Evolutionary conservation across 1,140 invertebrate species (phyloP).

Genomic region (Drosophila sechellia): DNA sequence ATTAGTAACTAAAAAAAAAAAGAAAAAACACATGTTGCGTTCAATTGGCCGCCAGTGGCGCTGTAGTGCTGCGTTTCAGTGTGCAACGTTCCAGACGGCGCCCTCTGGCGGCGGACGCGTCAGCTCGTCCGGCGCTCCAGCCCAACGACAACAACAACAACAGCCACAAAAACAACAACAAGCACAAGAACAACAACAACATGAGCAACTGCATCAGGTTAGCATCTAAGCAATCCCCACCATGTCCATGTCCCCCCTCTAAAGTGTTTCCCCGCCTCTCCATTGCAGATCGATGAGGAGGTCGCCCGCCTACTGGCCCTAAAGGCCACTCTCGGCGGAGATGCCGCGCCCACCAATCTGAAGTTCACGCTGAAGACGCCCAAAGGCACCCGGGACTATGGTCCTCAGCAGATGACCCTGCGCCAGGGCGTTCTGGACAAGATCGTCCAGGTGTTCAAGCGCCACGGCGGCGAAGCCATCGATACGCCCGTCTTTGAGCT

Average conservation of each 20-base stretch:
- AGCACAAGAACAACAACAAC: conserved; percentile 62
- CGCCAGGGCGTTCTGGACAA: conserved; percentile 95
- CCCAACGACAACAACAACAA: conserved; percentile 55
- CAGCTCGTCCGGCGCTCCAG: conserved; percentile 56
- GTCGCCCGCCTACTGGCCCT: conserved; percentile 92
- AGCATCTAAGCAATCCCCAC: conserved; percentile 69
- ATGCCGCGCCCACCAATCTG: conserved; percentile 85
- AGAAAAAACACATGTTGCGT: conserved; percentile 71
- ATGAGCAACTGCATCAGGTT: conserved; percentile 82
- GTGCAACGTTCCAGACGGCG: conserved; percentile 66
- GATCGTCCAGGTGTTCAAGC: conserved; percentile 96
- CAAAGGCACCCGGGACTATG: conserved; percentile 98
- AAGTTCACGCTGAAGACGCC: conserved; percentile 96
- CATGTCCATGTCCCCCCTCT: neutral
- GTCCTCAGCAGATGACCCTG: conserved; percentile 96
- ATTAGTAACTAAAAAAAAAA: conserved; percentile 11
- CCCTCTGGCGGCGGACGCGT: conserved; percentile 54
- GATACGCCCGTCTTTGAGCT: conserved; percentile 99
- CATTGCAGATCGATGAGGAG: conserved; percentile 90
- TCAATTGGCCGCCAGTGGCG: conserved; percentile 82
- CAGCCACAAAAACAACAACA: conserved; percentile 55
- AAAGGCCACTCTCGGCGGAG: conserved; percentile 90
- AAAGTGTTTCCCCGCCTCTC: neutral
- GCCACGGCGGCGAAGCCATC: conserved; percentile 98
- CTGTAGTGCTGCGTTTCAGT: conserved; percentile 80